Evolutionary conservation across 2,113 vertebrate species (phyloP).

Genomic region (human (Homo sapiens)): GRCh38 chr1:97658501-97659000

Average conservation of each 20-base stretch:
- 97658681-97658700: neutral
- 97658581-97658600: constrained; percentile 2
- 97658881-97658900: neutral
- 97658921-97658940: neutral
- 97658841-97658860: neutral
- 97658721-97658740: neutral
- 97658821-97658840: neutral
- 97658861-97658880: neutral
- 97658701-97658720: neutral
- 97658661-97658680: neutral
- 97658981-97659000: neutral
- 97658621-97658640: neutral
- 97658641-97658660: neutral
- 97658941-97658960: neutral
- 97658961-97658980: neutral
- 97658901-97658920: neutral
- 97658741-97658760: neutral
- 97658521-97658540: neutral
- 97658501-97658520: constrained; percentile 28
- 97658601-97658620: neutral
- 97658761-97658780: neutral
- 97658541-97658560: constrained; percentile 27
- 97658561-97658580: neutral
- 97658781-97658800: no score
- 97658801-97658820: neutral